Base-by-base conservation (phyloP, 2,113 vertebrate species). In the Oreocharis arfaki region DNA sequence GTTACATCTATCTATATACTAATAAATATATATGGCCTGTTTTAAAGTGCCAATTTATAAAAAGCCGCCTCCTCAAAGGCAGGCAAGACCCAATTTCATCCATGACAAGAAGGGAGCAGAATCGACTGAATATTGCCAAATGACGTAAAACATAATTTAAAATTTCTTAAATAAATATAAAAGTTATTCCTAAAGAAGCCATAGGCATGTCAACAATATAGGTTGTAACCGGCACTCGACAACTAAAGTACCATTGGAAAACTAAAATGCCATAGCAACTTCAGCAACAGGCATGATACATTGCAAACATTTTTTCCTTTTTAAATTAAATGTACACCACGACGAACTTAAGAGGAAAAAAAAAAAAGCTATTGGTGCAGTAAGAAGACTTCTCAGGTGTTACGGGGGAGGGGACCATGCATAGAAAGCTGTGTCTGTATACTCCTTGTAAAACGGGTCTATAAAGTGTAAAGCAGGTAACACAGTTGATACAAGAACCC, bases 101-200 rank as follows among this genome's bases (percentile, higher is more conserved):
- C 96, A 94, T 98, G 98, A 97, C 98, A 98, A 98, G 98, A 98
- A 97, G 97, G 97, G 98, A 98, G 98, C 98, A 98, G 98, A 98
- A 97, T 0, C n/a, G 94, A 97, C 97, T 97, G 95, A 97, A 96
- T 97, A 98, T 98, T 97, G 97, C 98, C 98, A 97, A 97, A 98
- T 97, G 97, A 98, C 96, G 37, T 96, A 96, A 97, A 97, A 97
- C 98, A 98, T 98, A 98, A 98, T 98, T 98, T 98, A 98, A 98
- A 95, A 93, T 92, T 91, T 97, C 96, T 98, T 98, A 98, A 98
- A 98, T 98, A 98, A 98, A 98, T 98, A 98, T 92, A 98, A 98
- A 98, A 98, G 98, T 98, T 98, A 98, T 90, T 98, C 97, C 98
- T 98, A 98, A 98, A 97, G 98, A 98, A 98, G 98, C 97, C 97